These are phyloP conservation scores for Lateolabrax maculatus DNA, from an alignment of 2,797 vertebrate species.

Conservation along the genomic window DNA sequence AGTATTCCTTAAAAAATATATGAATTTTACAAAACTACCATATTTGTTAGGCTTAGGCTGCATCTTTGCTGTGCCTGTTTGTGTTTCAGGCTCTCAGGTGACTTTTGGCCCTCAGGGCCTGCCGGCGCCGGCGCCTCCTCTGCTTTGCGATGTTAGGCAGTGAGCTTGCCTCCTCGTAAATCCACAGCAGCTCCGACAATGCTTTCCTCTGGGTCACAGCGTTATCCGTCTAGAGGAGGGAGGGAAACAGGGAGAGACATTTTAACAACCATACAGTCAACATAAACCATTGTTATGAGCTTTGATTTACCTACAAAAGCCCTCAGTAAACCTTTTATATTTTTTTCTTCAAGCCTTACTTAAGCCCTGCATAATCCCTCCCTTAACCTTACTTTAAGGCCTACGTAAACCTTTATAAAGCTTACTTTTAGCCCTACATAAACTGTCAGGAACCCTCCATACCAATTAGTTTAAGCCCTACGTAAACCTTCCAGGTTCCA, in stretches of 20 bases:
- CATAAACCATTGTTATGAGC: too few species aligned
- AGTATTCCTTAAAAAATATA: constrained; percentile 21
- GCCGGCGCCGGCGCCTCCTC: constrained; percentile 40
- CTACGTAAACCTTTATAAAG: not conserved
- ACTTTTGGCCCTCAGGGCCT: constrained; percentile 13
- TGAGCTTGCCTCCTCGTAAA: constrained; percentile 61
- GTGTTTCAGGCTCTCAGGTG: not conserved
- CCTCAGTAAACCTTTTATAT: too few species aligned
- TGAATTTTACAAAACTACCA: not conserved
- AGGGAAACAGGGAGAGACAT: not conserved
- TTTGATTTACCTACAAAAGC: too few species aligned
- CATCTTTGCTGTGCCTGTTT: not conserved
- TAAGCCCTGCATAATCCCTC: not conserved
- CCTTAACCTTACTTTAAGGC: too few species aligned
- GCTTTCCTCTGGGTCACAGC: constrained; percentile 63
- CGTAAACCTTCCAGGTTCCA: not conserved
- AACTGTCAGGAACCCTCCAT: too few species aligned
- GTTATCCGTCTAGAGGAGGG: constrained; percentile 50
- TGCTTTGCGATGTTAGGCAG: not conserved
- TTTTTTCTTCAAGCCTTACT: not conserved
- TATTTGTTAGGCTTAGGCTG: not conserved
- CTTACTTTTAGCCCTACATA: not conserved
- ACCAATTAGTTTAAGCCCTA: too few species aligned
- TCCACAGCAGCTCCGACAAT: constrained; percentile 63
- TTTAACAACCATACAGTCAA: not conserved